phyloP scores from a whole-genome alignment of 2,888 invertebrate genomes.

The Bursaphelenchus okinawaensis region DNA sequence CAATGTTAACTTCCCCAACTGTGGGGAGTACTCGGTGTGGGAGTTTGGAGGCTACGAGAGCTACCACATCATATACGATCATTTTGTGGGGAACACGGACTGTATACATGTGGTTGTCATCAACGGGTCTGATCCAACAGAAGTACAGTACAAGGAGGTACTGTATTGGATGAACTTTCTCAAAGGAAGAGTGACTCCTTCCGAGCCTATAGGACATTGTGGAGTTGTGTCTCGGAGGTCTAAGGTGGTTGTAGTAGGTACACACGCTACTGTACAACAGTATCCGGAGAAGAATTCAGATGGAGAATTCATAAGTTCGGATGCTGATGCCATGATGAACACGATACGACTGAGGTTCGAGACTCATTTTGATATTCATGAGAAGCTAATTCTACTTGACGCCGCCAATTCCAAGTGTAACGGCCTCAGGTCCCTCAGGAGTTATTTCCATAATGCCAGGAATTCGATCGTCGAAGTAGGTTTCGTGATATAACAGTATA shows the following conservation, averaged over 20 bases:
- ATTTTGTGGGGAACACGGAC: conserved; percentile 67
- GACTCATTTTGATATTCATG: conserved; percentile 65
- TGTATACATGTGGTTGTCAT: conserved; percentile 69
- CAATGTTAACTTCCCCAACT: conserved; percentile 62
- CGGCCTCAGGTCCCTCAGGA: conserved; percentile 66
- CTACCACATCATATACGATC: conserved; percentile 68
- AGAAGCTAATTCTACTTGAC: conserved; percentile 65
- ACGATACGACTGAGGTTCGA: conserved; percentile 61
- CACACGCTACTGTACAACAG: conserved; percentile 61
- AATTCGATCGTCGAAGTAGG: conserved; percentile 63
- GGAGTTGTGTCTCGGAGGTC: conserved; percentile 64
- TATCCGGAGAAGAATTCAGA: conserved; percentile 34
- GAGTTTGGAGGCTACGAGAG: conserved; percentile 74
- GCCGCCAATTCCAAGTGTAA: conserved; percentile 66
- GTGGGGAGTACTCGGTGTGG: conserved; percentile 69
- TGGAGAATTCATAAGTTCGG: conserved; percentile 60
- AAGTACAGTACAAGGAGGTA: conserved; percentile 61
- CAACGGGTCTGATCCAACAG: conserved; percentile 67
- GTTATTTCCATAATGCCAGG: conserved; percentile 63
- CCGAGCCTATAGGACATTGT: conserved; percentile 65
- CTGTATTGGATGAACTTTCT: conserved; percentile 74
- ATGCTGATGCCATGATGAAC: conserved; percentile 62
- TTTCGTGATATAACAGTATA: neutral
- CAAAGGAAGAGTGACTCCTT: conserved; percentile 66
- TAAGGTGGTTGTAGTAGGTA: conserved; percentile 66